Evolutionary conservation across 2,888 invertebrate genomes (phyloP), one percentile per base, ranked within the genome.

Genomic region (Caenorhabditis sulstoni): DNA sequence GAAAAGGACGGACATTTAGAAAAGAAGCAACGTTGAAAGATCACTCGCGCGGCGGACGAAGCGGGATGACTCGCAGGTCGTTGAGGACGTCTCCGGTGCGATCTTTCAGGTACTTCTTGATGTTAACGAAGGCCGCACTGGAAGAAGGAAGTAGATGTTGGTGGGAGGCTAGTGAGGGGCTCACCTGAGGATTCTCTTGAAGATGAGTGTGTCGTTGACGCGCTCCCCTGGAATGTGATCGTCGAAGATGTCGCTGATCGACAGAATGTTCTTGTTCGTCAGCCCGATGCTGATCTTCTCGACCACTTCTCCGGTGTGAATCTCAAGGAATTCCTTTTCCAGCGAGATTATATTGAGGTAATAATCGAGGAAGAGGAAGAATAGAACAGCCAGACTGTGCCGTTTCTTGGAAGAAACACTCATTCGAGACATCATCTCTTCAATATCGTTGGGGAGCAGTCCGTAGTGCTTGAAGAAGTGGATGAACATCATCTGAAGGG

Each of bases 221-320:
- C 71, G 44, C 18, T 71, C 71, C 53, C 71, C 71, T 23, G 71
- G 71, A 14, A 61, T 20, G 29, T 71, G 71, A 47, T 71, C 62
- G 23, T 71, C 71, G 41, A 71, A 71, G 41, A 71, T 62, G 49
- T 71, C 71, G 18, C 62, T 39, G 41, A 71, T 71, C 12, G 71
- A 71, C 1, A 71, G 41, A 49, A 71, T 71, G 53, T 71, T 71
- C 22, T 23, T 14, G 23, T 71, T 71, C 2, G 71, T 71, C 20
- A 71, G 47, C 49, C 71, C 71, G 39, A 71, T 71, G 41, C 41
- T 44, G 23, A 22, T 16, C 29, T 71, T 71, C n/a, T 57, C 29
- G 11, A 55, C 23, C 2, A 62, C 47, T 62, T 55, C 49, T 62
- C 71, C 71, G 16, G 62, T 57, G 23, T 23, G 23, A 18, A 71